Conservation (phyloP, 1,140 invertebrate genomes). For the Drosophila sproati region DNA sequence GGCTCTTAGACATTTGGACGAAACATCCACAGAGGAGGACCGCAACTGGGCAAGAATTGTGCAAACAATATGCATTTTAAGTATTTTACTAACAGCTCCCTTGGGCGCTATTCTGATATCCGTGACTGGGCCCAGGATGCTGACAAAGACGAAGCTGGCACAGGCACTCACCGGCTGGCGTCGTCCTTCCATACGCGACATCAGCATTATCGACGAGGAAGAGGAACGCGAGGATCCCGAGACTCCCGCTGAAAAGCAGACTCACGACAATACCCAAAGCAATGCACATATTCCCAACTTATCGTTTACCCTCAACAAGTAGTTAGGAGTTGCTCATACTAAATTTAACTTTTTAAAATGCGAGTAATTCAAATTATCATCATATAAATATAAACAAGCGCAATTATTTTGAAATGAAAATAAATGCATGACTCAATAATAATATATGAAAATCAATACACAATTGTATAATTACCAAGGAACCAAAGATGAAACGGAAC, state of each 20-base stretch:
- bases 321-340: slow-evolving; percentile 2
- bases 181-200: slow-evolving; percentile 92
- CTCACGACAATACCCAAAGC: slow-evolving; percentile 73
- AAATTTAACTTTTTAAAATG: slow-evolving; percentile 45
- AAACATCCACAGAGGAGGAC: slow-evolving; percentile 74
- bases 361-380: neutral
- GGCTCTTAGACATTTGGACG: slow-evolving; percentile 88
- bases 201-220: slow-evolving; percentile 92
- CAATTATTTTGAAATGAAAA: too few relatives aligned
- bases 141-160: slow-evolving; percentile 89
- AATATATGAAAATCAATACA: too few relatives aligned
- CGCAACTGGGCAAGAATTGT: slow-evolving; percentile 87
- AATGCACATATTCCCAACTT: slow-evolving; percentile 67
- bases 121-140: slow-evolving; percentile 90
- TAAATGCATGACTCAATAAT: too few relatives aligned
- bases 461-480: too few relatives aligned
- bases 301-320: slow-evolving; percentile 63
- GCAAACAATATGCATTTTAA: slow-evolving; percentile 91
- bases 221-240: slow-evolving; percentile 87
- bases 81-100: slow-evolving; percentile 96
- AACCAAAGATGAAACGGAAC: too few relatives aligned
- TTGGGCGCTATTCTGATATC: slow-evolving; percentile 95
- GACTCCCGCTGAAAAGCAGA: slow-evolving; percentile 70
- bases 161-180: slow-evolving; percentile 88
- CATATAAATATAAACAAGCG: too few relatives aligned